phyloP scores from a whole-genome alignment of 2,113 vertebrate genomes.

The Kryptolebias marmoratus region DNA sequence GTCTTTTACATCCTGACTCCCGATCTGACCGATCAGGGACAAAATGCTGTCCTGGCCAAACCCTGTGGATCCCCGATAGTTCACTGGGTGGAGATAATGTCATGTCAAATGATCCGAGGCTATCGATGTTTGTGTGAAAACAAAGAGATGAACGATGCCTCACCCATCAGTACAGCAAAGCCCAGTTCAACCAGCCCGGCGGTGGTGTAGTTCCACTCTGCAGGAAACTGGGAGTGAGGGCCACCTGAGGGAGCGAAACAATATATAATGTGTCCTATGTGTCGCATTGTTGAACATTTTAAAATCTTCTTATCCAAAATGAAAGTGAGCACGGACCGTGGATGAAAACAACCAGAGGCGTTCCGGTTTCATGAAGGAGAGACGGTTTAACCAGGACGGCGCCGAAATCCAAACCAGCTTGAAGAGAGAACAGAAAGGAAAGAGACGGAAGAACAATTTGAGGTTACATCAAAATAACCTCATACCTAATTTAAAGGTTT shows the following conservation, averaged over 20 bases:
- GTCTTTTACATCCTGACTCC: slow-evolving; percentile 86
- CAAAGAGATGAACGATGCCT: slow-evolving; percentile 23
- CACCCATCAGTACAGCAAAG: slow-evolving; percentile 85
- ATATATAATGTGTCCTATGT: background rate
- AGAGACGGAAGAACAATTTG: background rate
- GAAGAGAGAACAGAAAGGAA: slow-evolving; percentile 1
- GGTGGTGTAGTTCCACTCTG: slow-evolving; percentile 82
- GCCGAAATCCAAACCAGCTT: slow-evolving; percentile 77
- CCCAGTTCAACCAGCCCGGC: slow-evolving; percentile 80
- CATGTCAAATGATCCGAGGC: background rate
- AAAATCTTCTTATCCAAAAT: background rate
- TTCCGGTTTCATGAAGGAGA: slow-evolving; percentile 9
- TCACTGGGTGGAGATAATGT: slow-evolving; percentile 75
- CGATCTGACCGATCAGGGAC: slow-evolving; percentile 83
- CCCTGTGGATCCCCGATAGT: slow-evolving; percentile 87
- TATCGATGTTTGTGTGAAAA: background rate
- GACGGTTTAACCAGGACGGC: slow-evolving; percentile 79
- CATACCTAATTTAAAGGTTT: no score
- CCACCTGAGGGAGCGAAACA: slow-evolving; percentile 76
- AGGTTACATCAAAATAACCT: background rate
- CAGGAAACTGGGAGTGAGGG: slow-evolving; percentile 83
- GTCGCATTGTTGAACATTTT: background rate
- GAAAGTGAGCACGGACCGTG: slow-evolving; percentile 76
- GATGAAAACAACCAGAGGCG: slow-evolving; percentile 83
- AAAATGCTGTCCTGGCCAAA: slow-evolving; percentile 86